phyloP scores from a whole-genome alignment of 2,113 vertebrate genomes.

The Proteles cristata region DNA sequence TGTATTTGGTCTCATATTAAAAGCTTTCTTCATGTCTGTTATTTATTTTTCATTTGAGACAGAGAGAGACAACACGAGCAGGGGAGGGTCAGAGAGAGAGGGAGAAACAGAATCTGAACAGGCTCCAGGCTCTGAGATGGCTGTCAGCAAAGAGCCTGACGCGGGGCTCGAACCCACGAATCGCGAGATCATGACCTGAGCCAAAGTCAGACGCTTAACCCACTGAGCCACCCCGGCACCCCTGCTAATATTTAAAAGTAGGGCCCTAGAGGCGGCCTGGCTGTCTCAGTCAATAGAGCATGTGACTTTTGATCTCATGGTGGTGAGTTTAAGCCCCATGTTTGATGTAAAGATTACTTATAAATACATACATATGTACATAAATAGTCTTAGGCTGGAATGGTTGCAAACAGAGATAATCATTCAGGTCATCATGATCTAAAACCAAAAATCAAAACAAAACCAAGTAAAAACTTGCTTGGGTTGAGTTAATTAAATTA shows the following conservation, averaged over 20 bases:
- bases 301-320: not conserved
- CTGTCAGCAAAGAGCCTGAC: no score
- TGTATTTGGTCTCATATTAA: conserved; percentile 5
- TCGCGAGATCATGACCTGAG: no score
- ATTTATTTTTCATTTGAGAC: no score
- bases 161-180: no score
- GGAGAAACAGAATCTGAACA: no score
- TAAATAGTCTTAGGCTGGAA: not conserved
- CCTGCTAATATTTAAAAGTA: conserved; percentile 41
- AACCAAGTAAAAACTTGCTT: not conserved
- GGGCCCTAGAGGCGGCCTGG: not conserved
- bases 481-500: conserved; percentile 14
- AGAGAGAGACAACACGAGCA: no score
- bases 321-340: not conserved
- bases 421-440: not conserved
- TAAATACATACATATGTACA: not conserved
- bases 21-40: not conserved
- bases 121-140: no score
- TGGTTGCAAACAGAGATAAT: not conserved
- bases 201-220: no score
- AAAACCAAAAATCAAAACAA: conserved; percentile 22
- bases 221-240: no score
- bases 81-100: no score
- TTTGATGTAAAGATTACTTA: not conserved
- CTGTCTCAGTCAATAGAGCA: not conserved